These are phyloP conservation scores for Lamellibrachia satsuma DNA, from an alignment of 2,888 invertebrate species.

Conservation along the genomic window DNA sequence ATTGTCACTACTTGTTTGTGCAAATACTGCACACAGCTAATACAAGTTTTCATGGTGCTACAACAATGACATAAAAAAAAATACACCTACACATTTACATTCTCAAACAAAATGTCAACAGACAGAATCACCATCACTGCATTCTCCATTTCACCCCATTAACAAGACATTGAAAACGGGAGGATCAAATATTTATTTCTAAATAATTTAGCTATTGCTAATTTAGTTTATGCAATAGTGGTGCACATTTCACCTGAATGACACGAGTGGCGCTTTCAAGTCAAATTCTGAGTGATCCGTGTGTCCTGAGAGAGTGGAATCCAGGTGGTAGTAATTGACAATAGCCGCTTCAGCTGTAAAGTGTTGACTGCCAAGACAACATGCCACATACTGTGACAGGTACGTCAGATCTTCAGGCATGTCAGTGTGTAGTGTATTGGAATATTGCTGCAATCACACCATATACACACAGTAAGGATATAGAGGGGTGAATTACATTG, in stretches of 20 bases:
- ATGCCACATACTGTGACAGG: constrained; percentile 73
- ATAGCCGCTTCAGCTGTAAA: constrained; percentile 86
- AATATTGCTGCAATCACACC: constrained; percentile 52
- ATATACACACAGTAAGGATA: constrained; percentile 58
- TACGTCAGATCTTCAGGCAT: constrained; percentile 80
- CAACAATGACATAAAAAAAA: background rate
- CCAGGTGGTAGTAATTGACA: constrained; percentile 93
- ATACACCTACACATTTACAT: background rate
- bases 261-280: constrained; percentile 86
- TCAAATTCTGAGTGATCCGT: constrained; percentile 93
- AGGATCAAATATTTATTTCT: background rate
- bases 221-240: background rate
- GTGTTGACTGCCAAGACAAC: constrained; percentile 17
- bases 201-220: background rate
- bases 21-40: too few relatives aligned
- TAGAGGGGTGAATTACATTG: constrained; percentile 66
- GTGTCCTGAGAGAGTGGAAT: constrained; percentile 91
- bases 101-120: background rate
- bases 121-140: background rate
- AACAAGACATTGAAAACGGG: background rate
- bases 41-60: background rate
- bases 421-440: constrained; percentile 61
- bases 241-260: constrained; percentile 76
- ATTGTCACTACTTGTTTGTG: background rate
- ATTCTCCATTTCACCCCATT: background rate